Evolutionary conservation across 1,140 invertebrate species (phyloP), one percentile per base, ranked within the genome.

Genomic region (Hylaeus anthracinus): DNA sequence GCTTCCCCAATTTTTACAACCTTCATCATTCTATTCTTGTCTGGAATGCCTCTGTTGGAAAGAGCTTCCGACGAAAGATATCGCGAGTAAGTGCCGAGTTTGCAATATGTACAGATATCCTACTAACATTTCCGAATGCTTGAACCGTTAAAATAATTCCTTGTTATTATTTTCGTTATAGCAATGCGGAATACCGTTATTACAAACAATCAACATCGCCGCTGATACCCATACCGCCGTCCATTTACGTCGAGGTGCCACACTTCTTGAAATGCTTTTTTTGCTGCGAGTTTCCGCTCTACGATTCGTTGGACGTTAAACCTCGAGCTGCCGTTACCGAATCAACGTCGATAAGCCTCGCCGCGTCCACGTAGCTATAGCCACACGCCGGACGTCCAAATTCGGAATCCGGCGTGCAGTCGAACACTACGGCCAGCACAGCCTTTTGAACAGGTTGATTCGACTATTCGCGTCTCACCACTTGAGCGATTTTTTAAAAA

Each of bases 1-100:
- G 94, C 97, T 55, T 98, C 97, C 5, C 98, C 98, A 8, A 94
- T 98, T 56, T 98, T 98, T 90, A 98, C 97, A 8, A 97, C 97
- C 1, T 91, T 97, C 72, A 98, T 98, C 58, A 97, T 99, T 84
- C 94, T 98, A 5, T 98, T 98, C 92, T 94, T 98, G 85, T 98
- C 97, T 6, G 97, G 97, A 45, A 97, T 98, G 92, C 97, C 97
- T 5, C 89, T 97, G 45, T 93, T 98, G 67, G 98, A 98, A 93
- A 95, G 96, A 88, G 96, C 96, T 65, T 95, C 97, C 14, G 98
- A 98, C 93, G 97, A 98, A 88, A 96, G 97, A 94, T 98, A 97
- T 90, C 95, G 96, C 94, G 96, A 97, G 97, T 97, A 94, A 95
- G 96, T 95, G 60, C 64, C 15, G 15, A 53, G 43, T 51, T 26